Base-by-base conservation (phyloP, 2,888 invertebrate species). In the Pyrocoelia pectoralis region DNA sequence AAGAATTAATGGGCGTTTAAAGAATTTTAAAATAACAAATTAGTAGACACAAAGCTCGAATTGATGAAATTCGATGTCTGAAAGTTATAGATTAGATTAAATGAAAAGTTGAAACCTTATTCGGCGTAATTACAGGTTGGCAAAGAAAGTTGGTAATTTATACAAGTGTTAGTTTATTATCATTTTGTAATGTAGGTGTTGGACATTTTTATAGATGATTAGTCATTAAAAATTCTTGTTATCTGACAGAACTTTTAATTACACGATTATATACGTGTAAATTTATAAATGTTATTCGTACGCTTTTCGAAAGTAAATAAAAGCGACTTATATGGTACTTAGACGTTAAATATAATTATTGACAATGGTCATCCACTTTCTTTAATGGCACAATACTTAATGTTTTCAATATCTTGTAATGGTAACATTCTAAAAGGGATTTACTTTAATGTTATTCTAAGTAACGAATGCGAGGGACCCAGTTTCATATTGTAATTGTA, bases 141-240 rank as follows among this genome's bases (percentile, higher is more conserved):
- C 17, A 17, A 46, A 46, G 46, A 46, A 46, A 46, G 46, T 18
- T 46, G 13, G 33, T 43, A 43, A 43, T 43, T 43, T 43, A 43
- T 43, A 43, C 43, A 43, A 43, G 43, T 43, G 43, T 43, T 38
- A 38, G 41, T 41, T 41, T 41, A 41, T 41, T 41, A 41, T 14
- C 13, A 14, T 41, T 46, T 46, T 17, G 46, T 46, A 46, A 46
- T 46, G 46, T 46, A 46, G 46, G 46, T 17, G 46, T 15, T 46
- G 46, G 18, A 17, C 46, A 17, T 46, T 46, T 46, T 46, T 46
- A 18, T 46, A 18, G 46, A 46, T 18, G 17, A 46, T 17, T 18
- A 18, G 46, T 14, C 46, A 18, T 46, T 46, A 46, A 46, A 46
- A 46, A 46, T 43, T 43, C 13, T n/a, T 43, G 43, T 43, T 43